Evolutionary conservation across 2,888 invertebrate species (phyloP).

Genomic region (Adineta ricciae): DNA sequence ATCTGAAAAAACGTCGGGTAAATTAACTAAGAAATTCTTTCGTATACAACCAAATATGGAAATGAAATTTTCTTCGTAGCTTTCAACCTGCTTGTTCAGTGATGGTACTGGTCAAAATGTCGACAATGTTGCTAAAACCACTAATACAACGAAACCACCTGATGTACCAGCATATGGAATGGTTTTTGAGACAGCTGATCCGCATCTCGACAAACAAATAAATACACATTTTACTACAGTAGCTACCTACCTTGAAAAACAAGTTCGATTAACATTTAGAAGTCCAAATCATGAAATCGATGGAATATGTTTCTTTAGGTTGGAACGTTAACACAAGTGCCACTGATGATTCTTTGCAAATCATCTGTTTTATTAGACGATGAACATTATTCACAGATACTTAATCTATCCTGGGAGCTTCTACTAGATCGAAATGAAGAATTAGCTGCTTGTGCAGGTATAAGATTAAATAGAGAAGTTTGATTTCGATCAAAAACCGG

Average conservation of each 20-base stretch:
- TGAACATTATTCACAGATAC: conserved; percentile 69
- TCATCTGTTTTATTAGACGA: conserved; percentile 77
- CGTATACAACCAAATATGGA: background rate
- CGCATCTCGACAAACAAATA: background rate
- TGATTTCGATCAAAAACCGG: background rate
- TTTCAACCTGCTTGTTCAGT: conserved; percentile 1
- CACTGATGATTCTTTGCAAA: conserved; percentile 73
- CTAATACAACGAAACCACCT: background rate
- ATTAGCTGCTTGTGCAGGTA: conserved; percentile 53
- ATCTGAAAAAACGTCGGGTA: conserved; percentile 1
- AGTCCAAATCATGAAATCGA: too few species aligned
- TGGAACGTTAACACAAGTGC: conserved; percentile 42
- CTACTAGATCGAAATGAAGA: conserved; percentile 71
- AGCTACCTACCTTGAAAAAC: background rate
- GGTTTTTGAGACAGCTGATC: conserved; percentile 9
- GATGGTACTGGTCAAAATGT: background rate
- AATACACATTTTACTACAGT: conserved; percentile 9
- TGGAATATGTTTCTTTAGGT: background rate
- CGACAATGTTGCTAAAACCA: background rate
- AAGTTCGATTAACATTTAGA: background rate
- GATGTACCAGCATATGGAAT: background rate
- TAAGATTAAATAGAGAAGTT: background rate
- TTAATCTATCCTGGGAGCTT: conserved; percentile 88
- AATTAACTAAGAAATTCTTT: background rate
- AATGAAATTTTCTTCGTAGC: background rate